A percentile compares a stretch with the other conserved stretches of the same genome.
Conservation (phyloP, 2,888 invertebrate species). For the Lampropteryx suffumata region DNA sequence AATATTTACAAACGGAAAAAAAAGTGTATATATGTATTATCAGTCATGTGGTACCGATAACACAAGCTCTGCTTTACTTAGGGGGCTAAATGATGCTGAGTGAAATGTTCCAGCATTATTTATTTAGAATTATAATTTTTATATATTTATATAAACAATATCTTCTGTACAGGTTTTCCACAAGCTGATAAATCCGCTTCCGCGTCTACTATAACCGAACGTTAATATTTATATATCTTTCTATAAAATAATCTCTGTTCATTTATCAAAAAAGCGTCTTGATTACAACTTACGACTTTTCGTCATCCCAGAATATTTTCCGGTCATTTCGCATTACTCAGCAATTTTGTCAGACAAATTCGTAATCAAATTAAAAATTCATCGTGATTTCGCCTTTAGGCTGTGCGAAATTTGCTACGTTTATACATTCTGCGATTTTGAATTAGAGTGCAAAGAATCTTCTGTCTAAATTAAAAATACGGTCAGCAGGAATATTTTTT, state of each 20-base stretch:
- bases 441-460: constrained; percentile 21
- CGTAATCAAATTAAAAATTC: constrained; percentile 63
- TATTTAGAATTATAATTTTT: too few species aligned
- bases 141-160: too few species aligned
- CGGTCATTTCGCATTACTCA: constrained; percentile 41
- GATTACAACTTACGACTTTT: constrained; percentile 23
- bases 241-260: background rate
- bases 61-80: too few species aligned
- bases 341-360: constrained; percentile 45
- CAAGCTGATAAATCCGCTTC: too few species aligned
- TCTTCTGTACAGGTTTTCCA: too few species aligned
- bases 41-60: too few species aligned
- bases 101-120: too few species aligned
- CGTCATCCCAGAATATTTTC: constrained; percentile 13
- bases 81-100: too few species aligned
- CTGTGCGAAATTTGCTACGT: constrained; percentile 26
- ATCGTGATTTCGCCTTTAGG: constrained; percentile 34
- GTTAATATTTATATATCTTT: too few species aligned
- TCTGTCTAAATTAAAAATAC: constrained; percentile 39
- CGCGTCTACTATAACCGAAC: too few species aligned
- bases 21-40: too few species aligned
- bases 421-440: constrained; percentile 26
- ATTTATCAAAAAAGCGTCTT: constrained; percentile 17
- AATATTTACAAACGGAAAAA: too few species aligned
- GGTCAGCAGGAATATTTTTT: constrained; percentile 31